phyloP scores from a whole-genome alignment of 2,888 invertebrate genomes.

The Lepidocyrtinus sp. region DNA sequence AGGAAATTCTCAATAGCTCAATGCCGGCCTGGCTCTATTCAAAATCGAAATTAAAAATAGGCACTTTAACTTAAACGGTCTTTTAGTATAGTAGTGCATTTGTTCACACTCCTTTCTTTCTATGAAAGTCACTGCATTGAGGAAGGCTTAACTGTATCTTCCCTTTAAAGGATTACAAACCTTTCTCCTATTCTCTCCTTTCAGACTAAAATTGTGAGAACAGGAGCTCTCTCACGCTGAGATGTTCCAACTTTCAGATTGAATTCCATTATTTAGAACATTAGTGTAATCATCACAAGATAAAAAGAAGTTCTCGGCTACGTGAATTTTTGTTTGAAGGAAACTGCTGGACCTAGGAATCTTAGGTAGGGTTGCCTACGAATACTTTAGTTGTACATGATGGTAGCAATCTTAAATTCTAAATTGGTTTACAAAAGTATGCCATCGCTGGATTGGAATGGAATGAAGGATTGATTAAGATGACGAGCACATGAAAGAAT shows the following conservation, averaged over 20 bases:
- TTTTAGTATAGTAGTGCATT: no score
- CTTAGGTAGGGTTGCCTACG: background rate
- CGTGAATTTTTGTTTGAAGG: background rate
- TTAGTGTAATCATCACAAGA: slow-evolving; percentile 38
- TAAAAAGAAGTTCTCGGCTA: background rate
- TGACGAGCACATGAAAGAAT: no score
- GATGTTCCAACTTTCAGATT: slow-evolving; percentile 39
- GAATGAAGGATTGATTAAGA: no score
- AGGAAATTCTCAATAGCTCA: background rate
- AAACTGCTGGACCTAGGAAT: background rate
- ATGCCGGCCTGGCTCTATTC: background rate
- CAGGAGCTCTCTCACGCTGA: slow-evolving; percentile 23
- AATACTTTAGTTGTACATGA: no score
- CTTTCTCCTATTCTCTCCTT: background rate
- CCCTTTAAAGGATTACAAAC: background rate
- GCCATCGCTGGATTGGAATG: no score
- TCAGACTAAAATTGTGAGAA: slow-evolving; percentile 1
- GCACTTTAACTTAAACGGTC: no score
- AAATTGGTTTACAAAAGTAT: no score
- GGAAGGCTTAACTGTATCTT: no score
- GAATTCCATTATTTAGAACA: slow-evolving; percentile 44
- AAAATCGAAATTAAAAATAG: slow-evolving; percentile 11
- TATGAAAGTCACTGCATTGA: no score
- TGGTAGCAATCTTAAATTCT: no score
- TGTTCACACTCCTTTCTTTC: no score